phyloP scores from a whole-genome alignment of 2,888 invertebrate species.

The Euphydryas editha region DNA sequence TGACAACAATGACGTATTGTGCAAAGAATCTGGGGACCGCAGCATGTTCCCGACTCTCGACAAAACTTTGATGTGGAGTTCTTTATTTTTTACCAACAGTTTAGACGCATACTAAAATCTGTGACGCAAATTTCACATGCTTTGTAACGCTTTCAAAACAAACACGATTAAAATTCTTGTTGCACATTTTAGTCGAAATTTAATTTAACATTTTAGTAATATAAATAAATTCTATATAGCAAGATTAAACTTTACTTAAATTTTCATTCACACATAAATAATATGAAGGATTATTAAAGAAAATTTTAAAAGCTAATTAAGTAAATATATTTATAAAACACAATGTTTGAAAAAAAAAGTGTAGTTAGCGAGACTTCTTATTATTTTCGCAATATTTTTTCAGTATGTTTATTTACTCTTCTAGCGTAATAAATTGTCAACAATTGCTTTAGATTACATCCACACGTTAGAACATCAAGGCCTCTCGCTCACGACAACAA shows the following conservation, averaged over 20 bases:
- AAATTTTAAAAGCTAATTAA: not conserved
- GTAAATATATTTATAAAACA: not conserved
- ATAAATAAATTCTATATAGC: not conserved
- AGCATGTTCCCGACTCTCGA: slow-evolving; percentile 52
- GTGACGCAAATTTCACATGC: slow-evolving; percentile 46
- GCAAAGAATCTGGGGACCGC: slow-evolving; percentile 64
- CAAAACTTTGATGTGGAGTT: slow-evolving; percentile 64
- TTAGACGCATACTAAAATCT: slow-evolving; percentile 54
- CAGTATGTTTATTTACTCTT: slow-evolving; percentile 5
- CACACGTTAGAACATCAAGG: slow-evolving; percentile 17
- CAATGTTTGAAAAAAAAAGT: no score
- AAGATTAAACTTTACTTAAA: not conserved
- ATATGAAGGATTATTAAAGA: not conserved
- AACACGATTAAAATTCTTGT: slow-evolving; percentile 15
- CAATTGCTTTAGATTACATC: slow-evolving; percentile 9
- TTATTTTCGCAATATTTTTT: not conserved
- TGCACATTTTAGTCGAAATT: slow-evolving; percentile 12
- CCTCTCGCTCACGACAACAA: slow-evolving; percentile 22
- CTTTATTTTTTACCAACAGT: slow-evolving; percentile 61
- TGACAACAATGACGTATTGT: slow-evolving; percentile 79
- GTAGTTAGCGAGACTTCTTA: not conserved
- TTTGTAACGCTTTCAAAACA: slow-evolving; percentile 27
- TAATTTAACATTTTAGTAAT: slow-evolving; percentile 10
- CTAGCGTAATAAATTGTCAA: slow-evolving; percentile 13
- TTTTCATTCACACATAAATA: not conserved